Evolutionary conservation across 64 coral and sea anemone species (phyloP).

Genomic region (Cladopsammia gracilis): DNA sequence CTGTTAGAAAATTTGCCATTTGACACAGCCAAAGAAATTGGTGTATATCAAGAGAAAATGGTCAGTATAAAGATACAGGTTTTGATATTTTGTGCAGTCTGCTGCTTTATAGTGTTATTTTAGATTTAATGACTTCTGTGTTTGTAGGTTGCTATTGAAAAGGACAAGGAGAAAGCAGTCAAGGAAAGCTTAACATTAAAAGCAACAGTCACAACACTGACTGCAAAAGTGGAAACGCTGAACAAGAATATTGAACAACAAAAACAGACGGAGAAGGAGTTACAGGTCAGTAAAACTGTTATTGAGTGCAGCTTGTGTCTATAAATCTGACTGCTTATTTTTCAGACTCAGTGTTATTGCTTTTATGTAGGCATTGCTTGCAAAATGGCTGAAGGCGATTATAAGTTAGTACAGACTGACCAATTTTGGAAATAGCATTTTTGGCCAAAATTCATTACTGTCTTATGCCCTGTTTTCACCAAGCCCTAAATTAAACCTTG

Average conservation of each 20-base stretch:
- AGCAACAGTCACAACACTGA: slow-evolving; percentile 77
- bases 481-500: too few relatives aligned
- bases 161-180: slow-evolving; percentile 70
- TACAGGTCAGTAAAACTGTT: slow-evolving; percentile 74
- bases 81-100: background rate
- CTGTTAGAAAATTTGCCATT: slow-evolving; percentile 91
- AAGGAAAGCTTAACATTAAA: slow-evolving; percentile 81
- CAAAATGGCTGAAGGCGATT: too few relatives aligned
- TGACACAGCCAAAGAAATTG: slow-evolving; percentile 96
- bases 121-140: background rate
- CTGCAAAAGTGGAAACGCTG: slow-evolving; percentile 87
- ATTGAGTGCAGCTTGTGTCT: background rate
- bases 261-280: slow-evolving; percentile 89
- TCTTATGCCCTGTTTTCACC: too few relatives aligned
- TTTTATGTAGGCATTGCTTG: too few relatives aligned
- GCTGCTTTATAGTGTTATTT: too few relatives aligned
- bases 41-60: slow-evolving; percentile 87
- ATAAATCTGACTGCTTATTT: too few relatives aligned
- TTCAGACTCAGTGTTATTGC: too few relatives aligned
- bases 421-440: too few relatives aligned
- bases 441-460: too few relatives aligned
- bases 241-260: slow-evolving; percentile 92
- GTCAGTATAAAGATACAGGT: slow-evolving; percentile 44
- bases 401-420: too few relatives aligned
- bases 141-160: slow-evolving; percentile 71